Percentiles rank a stretch among this genome's conserved stretches.
Conservation (phyloP, 2,888 invertebrate genomes). For the Eupsilia transversa region DNA sequence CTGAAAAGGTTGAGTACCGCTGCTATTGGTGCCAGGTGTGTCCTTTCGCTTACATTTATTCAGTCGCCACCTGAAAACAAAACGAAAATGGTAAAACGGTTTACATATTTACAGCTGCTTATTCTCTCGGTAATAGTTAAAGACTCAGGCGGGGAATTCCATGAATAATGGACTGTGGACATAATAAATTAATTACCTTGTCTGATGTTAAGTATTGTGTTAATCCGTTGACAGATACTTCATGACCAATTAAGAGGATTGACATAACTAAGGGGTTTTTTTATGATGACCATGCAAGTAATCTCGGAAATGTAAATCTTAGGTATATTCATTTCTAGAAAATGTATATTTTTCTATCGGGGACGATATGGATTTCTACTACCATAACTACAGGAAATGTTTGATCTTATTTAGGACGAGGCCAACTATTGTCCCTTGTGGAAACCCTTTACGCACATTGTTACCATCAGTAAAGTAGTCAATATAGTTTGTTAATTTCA, state of each 20-base stretch:
- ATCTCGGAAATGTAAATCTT: background rate
- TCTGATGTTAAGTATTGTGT: slow-evolving; percentile 21
- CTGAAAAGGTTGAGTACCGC: slow-evolving; percentile 42
- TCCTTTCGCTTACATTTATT: slow-evolving; percentile 33
- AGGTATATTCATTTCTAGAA: background rate
- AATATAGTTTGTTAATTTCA: background rate
- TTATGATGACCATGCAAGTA: background rate
- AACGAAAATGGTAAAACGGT: slow-evolving; percentile 8
- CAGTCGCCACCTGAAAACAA: slow-evolving; percentile 22
- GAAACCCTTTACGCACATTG: background rate
- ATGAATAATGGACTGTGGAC: slow-evolving; percentile 36
- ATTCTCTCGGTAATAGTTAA: slow-evolving; percentile 42
- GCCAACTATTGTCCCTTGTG: background rate
- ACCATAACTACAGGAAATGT: background rate
- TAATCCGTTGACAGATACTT: slow-evolving; percentile 32
- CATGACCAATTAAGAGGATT: slow-evolving; percentile 8
- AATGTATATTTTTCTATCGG: background rate
- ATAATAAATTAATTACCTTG: slow-evolving; percentile 18
- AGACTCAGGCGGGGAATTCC: slow-evolving; percentile 16
- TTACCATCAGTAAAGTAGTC: background rate
- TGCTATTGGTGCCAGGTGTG: slow-evolving; percentile 38
- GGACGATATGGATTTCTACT: background rate
- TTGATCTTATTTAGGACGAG: background rate
- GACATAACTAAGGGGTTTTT: background rate
- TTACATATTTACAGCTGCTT: slow-evolving; percentile 42